Base-by-base conservation (phyloP, 2,113 vertebrate species). In the Microcebus jonahi region DNA sequence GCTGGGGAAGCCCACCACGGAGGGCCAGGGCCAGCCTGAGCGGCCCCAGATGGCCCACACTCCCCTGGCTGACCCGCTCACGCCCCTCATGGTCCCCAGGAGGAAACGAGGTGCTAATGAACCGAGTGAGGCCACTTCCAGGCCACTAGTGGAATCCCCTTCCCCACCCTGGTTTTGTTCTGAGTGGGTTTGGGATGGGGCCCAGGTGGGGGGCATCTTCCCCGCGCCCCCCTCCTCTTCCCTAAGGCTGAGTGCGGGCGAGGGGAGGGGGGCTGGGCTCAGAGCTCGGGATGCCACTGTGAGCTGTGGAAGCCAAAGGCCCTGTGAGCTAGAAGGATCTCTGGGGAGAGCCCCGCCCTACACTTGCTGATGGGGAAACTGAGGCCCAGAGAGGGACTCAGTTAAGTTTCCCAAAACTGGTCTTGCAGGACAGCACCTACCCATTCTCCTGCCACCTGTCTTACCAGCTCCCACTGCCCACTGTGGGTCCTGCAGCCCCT, bases 11-110 rank as follows among this genome's bases (percentile, higher is more conserved):
- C 29, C 42, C 2, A 4, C 5, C 8, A 45, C 7, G 29, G 50
- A 42, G 8, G 48, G 18, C 27, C 6, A 29, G 23, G 14, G 18
- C 68, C 18, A 29, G 67, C 50, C 39, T 70, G 63, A 6, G 13
- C 17, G 65, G 31, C 88, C 42, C 61, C 53, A 57, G 77, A 36
- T 31, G 17, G 7, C 29, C 3, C 3, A 0, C 4, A 31, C 18
- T 27, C 5, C 59, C n/a, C 8, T 3, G 2, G 67, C 36, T 17
- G 20, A 21, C 4, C 7, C 0, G 0, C 31, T 21, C 0, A 0
- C 0, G 7, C 17, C 20, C 31, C 25, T 55, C 61, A 4, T 21
- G 34, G n/a, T 57, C 36, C 36, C 83, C 4, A 4, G 17, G 61
- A 86, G 68, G 48, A 87, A 57, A 45, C 2, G 53, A 92, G 86